These are phyloP conservation scores for Solenodon paradoxus DNA, from an alignment of 2,113 vertebrate species.

Conservation along the genomic window DNA sequence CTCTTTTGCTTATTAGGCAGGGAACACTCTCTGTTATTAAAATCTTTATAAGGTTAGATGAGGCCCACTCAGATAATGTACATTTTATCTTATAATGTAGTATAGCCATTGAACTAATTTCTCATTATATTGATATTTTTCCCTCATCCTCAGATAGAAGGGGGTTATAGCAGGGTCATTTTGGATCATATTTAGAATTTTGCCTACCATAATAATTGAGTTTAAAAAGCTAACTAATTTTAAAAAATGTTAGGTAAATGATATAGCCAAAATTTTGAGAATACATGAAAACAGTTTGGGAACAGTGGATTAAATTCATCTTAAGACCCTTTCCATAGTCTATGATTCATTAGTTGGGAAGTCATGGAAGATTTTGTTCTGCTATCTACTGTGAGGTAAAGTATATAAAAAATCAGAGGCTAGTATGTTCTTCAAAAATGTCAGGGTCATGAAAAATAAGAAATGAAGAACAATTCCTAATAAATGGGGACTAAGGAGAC, in stretches of 20 bases:
- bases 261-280: neutral
- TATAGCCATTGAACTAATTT: neutral
- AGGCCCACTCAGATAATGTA: neutral
- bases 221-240: slow-evolving; percentile 26
- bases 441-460: neutral
- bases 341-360: neutral
- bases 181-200: neutral
- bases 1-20: neutral
- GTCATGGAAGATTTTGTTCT: neutral
- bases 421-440: neutral
- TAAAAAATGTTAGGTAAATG: slow-evolving; percentile 1
- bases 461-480: neutral
- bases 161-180: neutral
- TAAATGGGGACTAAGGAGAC: neutral
- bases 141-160: neutral
- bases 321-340: slow-evolving; percentile 1
- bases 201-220: neutral
- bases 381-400: neutral
- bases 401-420: neutral
- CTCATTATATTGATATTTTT: neutral
- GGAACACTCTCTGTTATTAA: neutral
- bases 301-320: neutral
- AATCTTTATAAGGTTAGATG: neutral
- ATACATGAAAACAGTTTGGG: neutral
- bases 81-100: neutral